Percentiles rank a stretch among this genome's conserved stretches.
These are phyloP conservation scores for Yasuhikotakia modesta DNA, from an alignment of 2,797 vertebrate genomes.

Conservation along the genomic window DNA sequence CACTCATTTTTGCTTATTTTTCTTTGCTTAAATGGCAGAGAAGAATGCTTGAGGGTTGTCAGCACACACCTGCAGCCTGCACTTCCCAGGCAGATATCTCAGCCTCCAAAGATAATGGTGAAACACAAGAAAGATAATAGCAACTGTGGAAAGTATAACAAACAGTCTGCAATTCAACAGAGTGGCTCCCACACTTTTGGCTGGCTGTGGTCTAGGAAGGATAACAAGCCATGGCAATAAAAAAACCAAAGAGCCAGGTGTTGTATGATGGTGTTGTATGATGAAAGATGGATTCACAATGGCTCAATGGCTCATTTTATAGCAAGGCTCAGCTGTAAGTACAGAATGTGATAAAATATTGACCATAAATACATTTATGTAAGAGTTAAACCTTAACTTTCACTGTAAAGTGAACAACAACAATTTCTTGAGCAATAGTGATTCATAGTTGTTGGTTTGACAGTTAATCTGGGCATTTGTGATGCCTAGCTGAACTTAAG, in stretches of 20 bases:
- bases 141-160: slow-evolving; percentile 53
- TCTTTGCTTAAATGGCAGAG: slow-evolving; percentile 65
- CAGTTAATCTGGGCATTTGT: slow-evolving; percentile 40
- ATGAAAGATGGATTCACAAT: slow-evolving; percentile 49
- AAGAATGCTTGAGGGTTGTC: slow-evolving; percentile 65
- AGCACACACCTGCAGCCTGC: slow-evolving; percentile 62
- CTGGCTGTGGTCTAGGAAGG: slow-evolving; percentile 51
- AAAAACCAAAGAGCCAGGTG: slow-evolving; percentile 13
- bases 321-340: no score
- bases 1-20: slow-evolving; percentile 70
- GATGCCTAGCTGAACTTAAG: slow-evolving; percentile 26
- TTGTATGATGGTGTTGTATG: no score
- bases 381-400: slow-evolving; percentile 36
- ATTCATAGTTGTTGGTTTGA: slow-evolving; percentile 37
- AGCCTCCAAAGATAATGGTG: slow-evolving; percentile 43
- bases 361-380: slow-evolving; percentile 49
- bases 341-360: slow-evolving; percentile 11
- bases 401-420: slow-evolving; percentile 47
- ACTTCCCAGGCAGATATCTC: slow-evolving; percentile 9
- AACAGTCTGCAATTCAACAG: neutral
- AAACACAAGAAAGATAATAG: slow-evolving; percentile 60
- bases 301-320: slow-evolving; percentile 34
- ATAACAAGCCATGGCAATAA: slow-evolving; percentile 53
- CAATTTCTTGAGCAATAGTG: slow-evolving; percentile 17
- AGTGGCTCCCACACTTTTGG: slow-evolving; percentile 1